Conservation (phyloP, 2,888 invertebrate genomes). For the Protonemura montana region DNA sequence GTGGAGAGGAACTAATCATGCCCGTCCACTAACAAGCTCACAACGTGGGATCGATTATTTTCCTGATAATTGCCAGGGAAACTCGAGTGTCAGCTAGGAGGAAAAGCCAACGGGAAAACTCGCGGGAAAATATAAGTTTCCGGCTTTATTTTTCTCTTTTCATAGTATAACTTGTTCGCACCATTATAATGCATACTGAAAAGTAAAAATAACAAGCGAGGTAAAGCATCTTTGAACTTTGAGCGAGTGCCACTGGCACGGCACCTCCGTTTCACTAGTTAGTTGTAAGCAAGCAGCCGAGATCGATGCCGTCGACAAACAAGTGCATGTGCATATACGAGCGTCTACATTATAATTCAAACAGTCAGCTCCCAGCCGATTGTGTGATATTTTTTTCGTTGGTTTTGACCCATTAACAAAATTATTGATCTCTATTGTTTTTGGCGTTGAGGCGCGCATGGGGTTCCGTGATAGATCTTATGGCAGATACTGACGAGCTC, state of each 20-base stretch:
- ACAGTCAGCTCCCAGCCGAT: not conserved
- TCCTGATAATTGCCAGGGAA: not conserved
- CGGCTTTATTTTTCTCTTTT: not conserved
- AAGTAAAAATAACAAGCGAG: not conserved
- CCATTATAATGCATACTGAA: not conserved
- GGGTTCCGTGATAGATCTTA: slow-evolving; percentile 2
- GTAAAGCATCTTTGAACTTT: not conserved
- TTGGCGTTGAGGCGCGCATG: slow-evolving; percentile 12
- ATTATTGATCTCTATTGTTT: not conserved
- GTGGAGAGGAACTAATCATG: not conserved
- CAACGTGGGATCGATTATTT: not conserved
- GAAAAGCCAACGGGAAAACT: not conserved
- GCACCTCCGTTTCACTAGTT: not conserved
- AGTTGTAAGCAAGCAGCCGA: not conserved
- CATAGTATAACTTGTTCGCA: not conserved
- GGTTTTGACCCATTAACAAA: slow-evolving; percentile 12
- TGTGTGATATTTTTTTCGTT: not conserved
- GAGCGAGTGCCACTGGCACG: not conserved
- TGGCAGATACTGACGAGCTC: not conserved
- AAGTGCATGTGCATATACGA: not conserved
- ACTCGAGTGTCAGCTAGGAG: not conserved
- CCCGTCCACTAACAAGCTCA: not conserved
- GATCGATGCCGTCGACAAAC: not conserved
- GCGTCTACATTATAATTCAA: not conserved
- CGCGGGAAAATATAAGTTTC: not conserved